Evolutionary conservation across 2,797 vertebrate genomes (phyloP), one percentile per base, ranked within the genome.

Genomic region (Orestias chungarensis): DNA sequence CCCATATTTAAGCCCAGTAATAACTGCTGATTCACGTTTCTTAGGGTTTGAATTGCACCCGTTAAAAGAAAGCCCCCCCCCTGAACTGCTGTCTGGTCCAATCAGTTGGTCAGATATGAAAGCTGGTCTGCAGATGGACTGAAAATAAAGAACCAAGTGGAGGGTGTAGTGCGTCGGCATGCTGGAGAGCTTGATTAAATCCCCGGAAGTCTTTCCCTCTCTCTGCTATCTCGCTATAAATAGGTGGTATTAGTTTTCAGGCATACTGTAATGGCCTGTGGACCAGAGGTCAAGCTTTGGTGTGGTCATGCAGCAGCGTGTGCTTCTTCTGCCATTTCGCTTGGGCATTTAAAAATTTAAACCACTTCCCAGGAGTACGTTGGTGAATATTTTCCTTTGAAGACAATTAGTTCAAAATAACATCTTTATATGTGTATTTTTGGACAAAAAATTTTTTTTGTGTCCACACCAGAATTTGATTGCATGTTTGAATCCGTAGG

Each of bases 11-110:
- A 88, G 70, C 75, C 74, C 59, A 42, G 52, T 71, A 80, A 84
- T 80, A 87, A 81, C 64, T 23, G 79, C 88, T 91, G 91, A 90
- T 85, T 90, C 27, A 9, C 80, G 80, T 87, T 89, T 85, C 82
- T 79, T 67, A 71, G 77, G 83, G 88, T 87, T 89, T 91, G 81
- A 77, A 62, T 76, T 62, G 82, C 84, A 76, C 54, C 75, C 66
- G 64, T 73, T 49, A 71, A 76, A 59, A 52, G 18, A 43, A 47
- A 17, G 29, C 29, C 61, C 54, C 68, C 74, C 31, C 29, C 54
- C 20, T 20, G 62, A 12, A 61, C 81, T 78, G 88, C 87, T 86
- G 87, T 85, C 87, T 80, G 57, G 68, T 73, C 82, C 80, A 57
- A 83, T 89, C 88, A 86, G 76, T 76, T 76, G 55, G 74, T 59